These are phyloP conservation scores for Tragelaphus strepsiceros DNA, from an alignment of 2,113 vertebrate species.

Conservation along the genomic window DNA sequence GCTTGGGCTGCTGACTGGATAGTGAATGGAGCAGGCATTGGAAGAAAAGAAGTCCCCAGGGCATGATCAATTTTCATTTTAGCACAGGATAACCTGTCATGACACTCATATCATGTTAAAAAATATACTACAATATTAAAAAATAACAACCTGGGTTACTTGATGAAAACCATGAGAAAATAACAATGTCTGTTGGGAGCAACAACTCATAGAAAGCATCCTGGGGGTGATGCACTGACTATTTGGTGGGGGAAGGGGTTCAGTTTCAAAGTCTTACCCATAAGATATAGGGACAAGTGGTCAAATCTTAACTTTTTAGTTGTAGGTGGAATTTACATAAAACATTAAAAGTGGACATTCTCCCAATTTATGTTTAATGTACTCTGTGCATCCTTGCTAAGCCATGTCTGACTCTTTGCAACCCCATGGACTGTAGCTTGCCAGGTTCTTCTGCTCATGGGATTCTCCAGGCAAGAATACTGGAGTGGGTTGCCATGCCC, in stretches of 20 bases:
- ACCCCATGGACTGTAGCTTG: background rate
- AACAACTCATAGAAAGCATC: conserved; percentile 13
- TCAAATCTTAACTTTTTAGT: background rate
- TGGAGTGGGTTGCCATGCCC: background rate
- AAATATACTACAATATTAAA: conserved; percentile 1
- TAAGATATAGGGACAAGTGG: background rate
- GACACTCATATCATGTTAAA: background rate
- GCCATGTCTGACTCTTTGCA: fast-evolving
- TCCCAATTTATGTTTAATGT: background rate
- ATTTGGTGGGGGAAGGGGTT: background rate
- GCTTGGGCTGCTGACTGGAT: background rate
- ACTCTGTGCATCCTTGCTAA: background rate
- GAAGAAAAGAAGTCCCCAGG: background rate
- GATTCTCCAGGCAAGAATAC: background rate
- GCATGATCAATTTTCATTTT: background rate
- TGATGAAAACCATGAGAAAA: background rate
- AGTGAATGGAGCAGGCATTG: background rate
- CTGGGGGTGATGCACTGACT: background rate
- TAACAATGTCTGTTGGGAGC: fast-evolving
- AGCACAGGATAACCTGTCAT: background rate
- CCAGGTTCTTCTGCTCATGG: background rate
- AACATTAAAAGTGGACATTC: background rate
- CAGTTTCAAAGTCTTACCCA: background rate
- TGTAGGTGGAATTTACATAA: background rate
- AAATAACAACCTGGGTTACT: background rate